Evolutionary conservation across 2,113 vertebrate genomes (phyloP).

Genomic region (Alexandromys fortis): DNA sequence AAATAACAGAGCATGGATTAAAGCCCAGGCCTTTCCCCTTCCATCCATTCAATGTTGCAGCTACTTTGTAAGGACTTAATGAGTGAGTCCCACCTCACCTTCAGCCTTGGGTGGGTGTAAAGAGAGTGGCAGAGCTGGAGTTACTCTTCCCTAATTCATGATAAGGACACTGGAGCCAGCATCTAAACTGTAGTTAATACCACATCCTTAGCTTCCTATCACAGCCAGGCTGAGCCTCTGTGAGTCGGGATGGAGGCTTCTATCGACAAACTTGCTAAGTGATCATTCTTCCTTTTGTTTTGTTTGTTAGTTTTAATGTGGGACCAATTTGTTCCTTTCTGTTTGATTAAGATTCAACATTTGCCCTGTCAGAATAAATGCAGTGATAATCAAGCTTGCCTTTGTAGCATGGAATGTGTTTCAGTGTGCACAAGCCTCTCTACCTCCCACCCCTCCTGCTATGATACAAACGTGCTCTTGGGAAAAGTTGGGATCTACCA

Average conservation of each 20-base stretch:
- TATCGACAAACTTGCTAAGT: not conserved
- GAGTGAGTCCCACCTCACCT: not conserved
- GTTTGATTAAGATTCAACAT: constrained; percentile 45
- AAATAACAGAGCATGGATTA: accelerated
- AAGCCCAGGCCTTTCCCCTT: not conserved
- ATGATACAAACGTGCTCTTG: not conserved
- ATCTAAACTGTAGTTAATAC: not conserved
- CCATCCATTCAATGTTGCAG: not conserved
- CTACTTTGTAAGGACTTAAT: not conserved
- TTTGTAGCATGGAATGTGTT: not conserved
- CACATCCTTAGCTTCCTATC: not conserved
- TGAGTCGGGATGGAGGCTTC: not conserved
- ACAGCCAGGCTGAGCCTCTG: not conserved
- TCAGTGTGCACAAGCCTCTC: not conserved
- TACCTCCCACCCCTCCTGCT: not conserved
- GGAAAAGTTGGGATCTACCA: not conserved
- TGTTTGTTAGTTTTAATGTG: constrained; percentile 37
- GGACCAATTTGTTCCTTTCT: constrained; percentile 56
- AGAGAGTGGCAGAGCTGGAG: not conserved
- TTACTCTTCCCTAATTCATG: not conserved
- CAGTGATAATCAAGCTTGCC: not conserved
- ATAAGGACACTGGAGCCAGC: not conserved
- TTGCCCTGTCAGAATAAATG: constrained; percentile 17
- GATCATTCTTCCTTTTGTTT: not conserved
- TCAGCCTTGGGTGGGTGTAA: not conserved